Evolutionary conservation across 2,797 vertebrate genomes (phyloP), one percentile per base, ranked within the genome.

Genomic region (Hoplostethus atlanticus): DNA sequence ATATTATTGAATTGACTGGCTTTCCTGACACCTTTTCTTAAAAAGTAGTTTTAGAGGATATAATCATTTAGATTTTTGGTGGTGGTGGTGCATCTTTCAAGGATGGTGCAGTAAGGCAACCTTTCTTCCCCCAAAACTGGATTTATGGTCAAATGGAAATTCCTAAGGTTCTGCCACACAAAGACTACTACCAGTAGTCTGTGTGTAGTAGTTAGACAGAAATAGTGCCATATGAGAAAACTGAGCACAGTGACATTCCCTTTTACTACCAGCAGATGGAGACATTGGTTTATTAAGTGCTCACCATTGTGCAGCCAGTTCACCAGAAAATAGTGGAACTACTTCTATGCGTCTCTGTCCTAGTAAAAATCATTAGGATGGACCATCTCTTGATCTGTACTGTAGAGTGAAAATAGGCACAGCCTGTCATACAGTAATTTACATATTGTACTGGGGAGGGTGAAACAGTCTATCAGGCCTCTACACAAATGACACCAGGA

Each of bases 251-350:
- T 28, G 1, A 5, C 38, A 42, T 8, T 68, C 1, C 9, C 16
- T 4, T 44, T 28, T 52, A 0, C 34, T 0, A 44, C 78, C 87
- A 86, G 60, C 66, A 90, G 88, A 44, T 64, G 77, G 73, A 68
- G 16, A 65, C 64, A 44, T 75, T 64, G n/a, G 5, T 17, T 56
- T 0, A 34, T 54, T 34, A 38, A 4, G 21, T 16, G 11, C 34
- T 63, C 6, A 38, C 17, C 12, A 16, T 1, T 2, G 11, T 21
- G 42, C 12, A 25, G 36, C 2, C 44, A n/a, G 25, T 28, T 48
- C n/a, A 28, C 25, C 25, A 15, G 9, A 50, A 25, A 1, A 48
- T 11, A 38, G 17, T 4, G n/a, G 5, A 6, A 44, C 1, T 12
- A 21, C n/a, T 31, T 10, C 47, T 42, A 60, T 15, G 54, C 1